phyloP scores from a whole-genome alignment of 2,113 vertebrate species.

The Pachycephala philippinensis region DNA sequence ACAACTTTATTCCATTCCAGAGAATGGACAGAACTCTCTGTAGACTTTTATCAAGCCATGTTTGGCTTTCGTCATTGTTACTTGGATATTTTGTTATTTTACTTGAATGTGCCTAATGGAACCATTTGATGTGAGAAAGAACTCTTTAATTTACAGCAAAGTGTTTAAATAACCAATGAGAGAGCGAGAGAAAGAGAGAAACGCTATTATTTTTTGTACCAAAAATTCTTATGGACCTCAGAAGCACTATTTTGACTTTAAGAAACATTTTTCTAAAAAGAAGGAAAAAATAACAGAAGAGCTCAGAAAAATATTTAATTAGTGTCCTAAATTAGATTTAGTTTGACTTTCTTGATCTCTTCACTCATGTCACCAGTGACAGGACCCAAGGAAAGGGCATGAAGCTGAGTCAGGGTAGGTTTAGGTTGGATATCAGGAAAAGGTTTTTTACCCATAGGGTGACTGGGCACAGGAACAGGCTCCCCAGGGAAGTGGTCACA shows the following conservation, averaged over 20 bases:
- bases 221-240: conserved; percentile 80
- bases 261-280: conserved; percentile 66
- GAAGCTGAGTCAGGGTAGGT: neutral
- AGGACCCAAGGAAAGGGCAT: neutral
- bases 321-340: conserved; percentile 62
- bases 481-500: neutral
- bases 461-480: neutral
- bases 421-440: neutral
- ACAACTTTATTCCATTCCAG: conserved; percentile 92
- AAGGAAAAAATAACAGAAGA: conserved; percentile 47
- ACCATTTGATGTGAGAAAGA: conserved; percentile 80
- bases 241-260: conserved; percentile 79
- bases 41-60: conserved; percentile 86
- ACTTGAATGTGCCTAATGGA: conserved; percentile 88
- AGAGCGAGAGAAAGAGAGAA: conserved; percentile 46
- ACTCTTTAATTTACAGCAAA: conserved; percentile 76
- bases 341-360: conserved; percentile 51
- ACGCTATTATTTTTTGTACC: conserved; percentile 80
- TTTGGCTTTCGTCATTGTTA: conserved; percentile 83
- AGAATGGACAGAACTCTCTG: conserved; percentile 89
- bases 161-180: conserved; percentile 74
- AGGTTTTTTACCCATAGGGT: neutral
- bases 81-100: conserved; percentile 82
- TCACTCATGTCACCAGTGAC: neutral
- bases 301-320: conserved; percentile 50